Base-by-base conservation (phyloP, 2,113 vertebrate genomes). In the Istiophorus platypterus region DNA sequence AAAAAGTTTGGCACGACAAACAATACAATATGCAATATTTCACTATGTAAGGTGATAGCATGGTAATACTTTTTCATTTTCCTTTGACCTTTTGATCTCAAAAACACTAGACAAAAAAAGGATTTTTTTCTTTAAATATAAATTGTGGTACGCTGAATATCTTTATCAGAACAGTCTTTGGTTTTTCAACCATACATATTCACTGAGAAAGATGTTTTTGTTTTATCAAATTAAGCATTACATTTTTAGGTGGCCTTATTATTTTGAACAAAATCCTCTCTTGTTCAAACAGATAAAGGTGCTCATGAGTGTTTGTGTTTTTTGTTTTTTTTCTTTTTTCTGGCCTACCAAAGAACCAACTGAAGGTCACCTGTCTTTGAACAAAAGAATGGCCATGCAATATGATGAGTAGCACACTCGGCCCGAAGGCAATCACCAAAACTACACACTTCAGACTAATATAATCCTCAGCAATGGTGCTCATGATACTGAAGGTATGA, bases 1-100 rank as follows among this genome's bases (percentile, higher is more conserved):
- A 76, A 61, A 39, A 22, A 34, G 70, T 62, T 74, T 84, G 74
- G 78, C 76, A 67, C 24, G 4, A 57, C 29, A 42, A 4, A 31
- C 54, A 20, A 51, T 58, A 83, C 41, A 75, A 47, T 45, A n/a
- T 76, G 49, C 61, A 83, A 83, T 77, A 77, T 80, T 85, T 80
- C 59, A 80, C 39, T 62, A 51, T 72, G 68, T 51, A 18, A 10
- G 34, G 12, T 63, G 70, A 81, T 68, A 59, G 75, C 73, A 58
- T 18, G 5, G 67, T n/a, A 58, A 70, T 63, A 71, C n/a, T n/a
- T 83, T 27, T 18, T 13, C 1, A 39, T 63, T 72, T 68, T 39
- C 22, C 18, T 78, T 31, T 80, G 56, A 81, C 68, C 24, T 12
- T 61, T 52, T 65, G 45, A 74, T 52, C 65, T 72, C 57, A 76